Conservation (phyloP, 2,113 vertebrate genomes). For the Danionella cerebrum region DNA sequence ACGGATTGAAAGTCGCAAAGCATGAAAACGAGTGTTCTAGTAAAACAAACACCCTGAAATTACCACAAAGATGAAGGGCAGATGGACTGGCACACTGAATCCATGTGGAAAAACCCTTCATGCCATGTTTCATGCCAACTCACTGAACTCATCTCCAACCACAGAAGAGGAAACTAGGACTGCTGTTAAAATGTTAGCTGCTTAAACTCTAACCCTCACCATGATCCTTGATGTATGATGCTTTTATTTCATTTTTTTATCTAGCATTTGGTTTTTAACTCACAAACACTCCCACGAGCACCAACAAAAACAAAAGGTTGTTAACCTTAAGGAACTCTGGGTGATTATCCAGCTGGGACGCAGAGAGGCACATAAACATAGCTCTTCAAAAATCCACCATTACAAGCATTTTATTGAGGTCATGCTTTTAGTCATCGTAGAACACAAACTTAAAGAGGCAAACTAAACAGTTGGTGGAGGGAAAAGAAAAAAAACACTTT, state of each 20-base stretch:
- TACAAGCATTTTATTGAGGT: conserved; percentile 3
- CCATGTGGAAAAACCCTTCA: conserved; percentile 27
- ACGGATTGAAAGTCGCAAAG: neutral
- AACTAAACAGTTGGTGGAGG: conserved; percentile 8
- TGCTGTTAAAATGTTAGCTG: conserved; percentile 19
- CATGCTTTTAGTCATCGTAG: neutral
- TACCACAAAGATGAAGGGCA: conserved; percentile 29
- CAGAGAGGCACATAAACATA: neutral
- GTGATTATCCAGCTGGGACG: conserved; percentile 26
- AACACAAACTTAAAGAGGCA: neutral
- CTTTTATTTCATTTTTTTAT: neutral
- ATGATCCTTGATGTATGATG: neutral
- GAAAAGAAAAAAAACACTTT: neutral
- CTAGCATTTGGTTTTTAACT: neutral
- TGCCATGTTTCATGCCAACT: conserved; percentile 19
- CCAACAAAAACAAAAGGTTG: neutral
- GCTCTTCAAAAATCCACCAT: conserved; percentile 22
- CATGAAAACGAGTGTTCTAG: conserved; percentile 37
- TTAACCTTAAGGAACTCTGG: conserved; percentile 10
- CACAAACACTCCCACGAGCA: neutral
- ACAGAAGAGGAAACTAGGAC: conserved; percentile 22
- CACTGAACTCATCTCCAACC: conserved; percentile 19
- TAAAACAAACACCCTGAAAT: conserved; percentile 29
- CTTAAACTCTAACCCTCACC: conserved; percentile 26
- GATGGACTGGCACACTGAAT: conserved; percentile 18